phyloP scores from a whole-genome alignment of 1,140 invertebrate species.

The Drosophila equinoxialis region DNA sequence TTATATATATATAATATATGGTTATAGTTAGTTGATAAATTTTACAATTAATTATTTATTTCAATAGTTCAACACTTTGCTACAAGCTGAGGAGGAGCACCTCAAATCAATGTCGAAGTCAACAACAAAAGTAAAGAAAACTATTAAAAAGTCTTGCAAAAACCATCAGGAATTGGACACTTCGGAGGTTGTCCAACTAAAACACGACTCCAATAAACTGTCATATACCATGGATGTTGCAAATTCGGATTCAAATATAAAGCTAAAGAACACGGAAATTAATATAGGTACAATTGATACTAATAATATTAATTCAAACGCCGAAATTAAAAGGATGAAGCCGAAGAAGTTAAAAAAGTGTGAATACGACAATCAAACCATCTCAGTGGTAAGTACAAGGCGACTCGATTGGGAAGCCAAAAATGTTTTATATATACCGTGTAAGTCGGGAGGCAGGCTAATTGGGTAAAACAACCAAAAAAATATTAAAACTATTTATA shows the following conservation, averaged over 20 bases:
- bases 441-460: too few relatives aligned
- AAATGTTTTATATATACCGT: too few relatives aligned
- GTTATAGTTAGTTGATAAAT: too few relatives aligned
- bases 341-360: conserved; percentile 46
- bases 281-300: not conserved
- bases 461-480: too few relatives aligned
- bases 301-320: not conserved
- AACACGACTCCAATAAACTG: not conserved
- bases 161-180: conserved; percentile 3
- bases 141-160: conserved; percentile 15
- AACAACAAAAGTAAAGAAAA: conserved; percentile 25
- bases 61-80: conserved; percentile 28
- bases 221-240: not conserved
- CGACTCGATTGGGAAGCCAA: too few relatives aligned
- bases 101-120: conserved; percentile 32
- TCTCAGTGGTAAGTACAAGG: conserved; percentile 53
- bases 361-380: conserved; percentile 58
- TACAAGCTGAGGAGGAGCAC: conserved; percentile 44
- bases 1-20: not conserved
- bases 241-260: conserved; percentile 12
- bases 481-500: too few relatives aligned
- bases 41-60: not conserved
- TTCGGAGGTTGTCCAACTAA: not conserved
- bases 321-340: conserved; percentile 34
- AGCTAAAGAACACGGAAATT: not conserved